These are phyloP conservation scores for Tapera naevia DNA, from an alignment of 2,797 vertebrate genomes.

Conservation along the genomic window DNA sequence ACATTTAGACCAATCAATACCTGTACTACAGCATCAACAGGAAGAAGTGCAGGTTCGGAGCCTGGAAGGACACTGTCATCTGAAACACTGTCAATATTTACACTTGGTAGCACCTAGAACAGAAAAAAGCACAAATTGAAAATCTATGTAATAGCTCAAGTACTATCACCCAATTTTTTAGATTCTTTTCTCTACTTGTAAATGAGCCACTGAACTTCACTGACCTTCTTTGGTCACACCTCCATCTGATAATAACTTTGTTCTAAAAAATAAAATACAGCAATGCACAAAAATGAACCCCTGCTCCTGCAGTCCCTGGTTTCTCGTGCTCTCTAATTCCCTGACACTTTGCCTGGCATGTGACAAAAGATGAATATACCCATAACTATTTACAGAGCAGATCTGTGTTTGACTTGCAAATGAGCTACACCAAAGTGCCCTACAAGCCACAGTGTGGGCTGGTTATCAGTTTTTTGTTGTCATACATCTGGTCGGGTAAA, in stretches of 20 bases:
- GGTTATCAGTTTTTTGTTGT: not conserved
- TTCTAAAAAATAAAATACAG: not conserved
- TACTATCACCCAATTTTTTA: not conserved
- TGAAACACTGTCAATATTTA: constrained; percentile 82
- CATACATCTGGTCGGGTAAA: not conserved
- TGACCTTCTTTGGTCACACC: not conserved
- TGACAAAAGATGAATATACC: not conserved
- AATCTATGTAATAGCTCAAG: not conserved
- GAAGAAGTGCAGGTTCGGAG: constrained; percentile 5
- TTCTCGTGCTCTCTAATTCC: not conserved
- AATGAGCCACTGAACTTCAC: not conserved
- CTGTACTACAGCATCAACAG: constrained; percentile 67
- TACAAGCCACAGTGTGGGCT: not conserved
- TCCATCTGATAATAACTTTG: not conserved
- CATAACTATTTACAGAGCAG: not conserved
- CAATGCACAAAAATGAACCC: not conserved
- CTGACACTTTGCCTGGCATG: not conserved
- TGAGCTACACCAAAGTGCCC: not conserved
- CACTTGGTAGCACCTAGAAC: constrained; percentile 81
- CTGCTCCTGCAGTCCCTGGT: not conserved
- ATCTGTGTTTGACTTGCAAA: not conserved
- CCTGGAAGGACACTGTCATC: constrained; percentile 15
- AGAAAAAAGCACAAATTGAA: not conserved
- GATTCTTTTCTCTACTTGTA: not conserved
- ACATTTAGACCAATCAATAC: constrained; percentile 64